phyloP scores from a whole-genome alignment of 1,140 invertebrate species.

The Bombus superbus region DNA sequence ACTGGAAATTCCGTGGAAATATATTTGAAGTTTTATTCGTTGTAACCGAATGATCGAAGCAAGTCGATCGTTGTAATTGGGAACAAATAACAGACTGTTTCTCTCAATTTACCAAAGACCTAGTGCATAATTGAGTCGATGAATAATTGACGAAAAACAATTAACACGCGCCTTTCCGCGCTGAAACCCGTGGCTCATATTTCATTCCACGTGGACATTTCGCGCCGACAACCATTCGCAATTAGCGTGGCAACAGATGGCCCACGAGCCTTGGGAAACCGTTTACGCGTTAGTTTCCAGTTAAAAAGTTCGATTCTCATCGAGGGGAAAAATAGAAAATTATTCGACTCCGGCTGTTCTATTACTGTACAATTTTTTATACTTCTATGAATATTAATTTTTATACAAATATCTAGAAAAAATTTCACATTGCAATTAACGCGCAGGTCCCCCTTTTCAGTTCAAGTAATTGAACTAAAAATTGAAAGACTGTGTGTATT shows the following conservation, averaged over 20 bases:
- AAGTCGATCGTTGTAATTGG: not conserved
- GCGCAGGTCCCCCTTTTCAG: not conserved
- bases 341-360: not conserved
- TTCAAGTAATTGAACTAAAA: not conserved
- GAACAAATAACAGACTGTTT: not conserved
- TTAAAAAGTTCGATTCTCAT: not conserved
- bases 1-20: not conserved
- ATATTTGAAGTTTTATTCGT: not conserved
- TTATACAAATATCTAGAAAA: not conserved
- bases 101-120: not conserved
- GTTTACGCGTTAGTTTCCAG: not conserved
- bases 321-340: not conserved
- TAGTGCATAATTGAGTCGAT: conserved; percentile 11
- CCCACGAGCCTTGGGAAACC: not conserved
- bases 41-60: not conserved
- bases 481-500: no score
- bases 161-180: conserved; percentile 10
- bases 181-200: conserved; percentile 21
- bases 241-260: conserved; percentile 43
- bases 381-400: not conserved
- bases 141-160: conserved; percentile 45
- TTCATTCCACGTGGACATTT: conserved; percentile 44
- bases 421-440: not conserved
- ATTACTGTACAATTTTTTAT: not conserved
- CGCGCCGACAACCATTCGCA: conserved; percentile 41